Percentiles rank a stretch among this genome's conserved stretches.
Conservation (phyloP, 2,113 vertebrate species). For the Phainopepla nitens region DNA sequence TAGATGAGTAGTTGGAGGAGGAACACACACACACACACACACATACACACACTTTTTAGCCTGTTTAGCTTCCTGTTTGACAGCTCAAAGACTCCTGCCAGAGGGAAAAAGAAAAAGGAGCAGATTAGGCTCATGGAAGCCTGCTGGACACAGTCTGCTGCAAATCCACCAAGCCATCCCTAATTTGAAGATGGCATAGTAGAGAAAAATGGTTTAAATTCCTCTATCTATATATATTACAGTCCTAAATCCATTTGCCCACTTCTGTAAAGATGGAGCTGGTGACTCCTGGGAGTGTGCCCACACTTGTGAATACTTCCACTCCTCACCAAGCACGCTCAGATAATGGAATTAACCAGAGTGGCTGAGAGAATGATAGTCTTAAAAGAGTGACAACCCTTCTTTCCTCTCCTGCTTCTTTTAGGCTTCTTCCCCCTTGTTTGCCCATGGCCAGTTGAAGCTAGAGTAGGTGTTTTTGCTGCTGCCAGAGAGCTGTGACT, state of each 20-base stretch:
- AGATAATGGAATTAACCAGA: not conserved
- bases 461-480: not conserved
- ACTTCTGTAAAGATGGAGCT: not conserved
- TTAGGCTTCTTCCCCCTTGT: not conserved
- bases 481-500: not conserved
- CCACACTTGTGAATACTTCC: not conserved
- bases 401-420: not conserved
- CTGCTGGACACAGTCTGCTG: not conserved
- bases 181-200: no score
- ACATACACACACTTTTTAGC: not conserved
- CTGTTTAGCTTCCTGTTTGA: not conserved
- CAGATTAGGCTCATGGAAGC: not conserved
- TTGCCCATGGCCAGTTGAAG: not conserved
- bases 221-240: not conserved
- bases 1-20: not conserved
- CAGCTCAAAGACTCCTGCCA: not conserved
- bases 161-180: not conserved
- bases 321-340: slow-evolving; percentile 6
- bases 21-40: not conserved
- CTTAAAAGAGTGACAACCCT: not conserved
- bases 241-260: not conserved
- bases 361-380: not conserved
- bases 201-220: not conserved
- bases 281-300: not conserved
- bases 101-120: not conserved